phyloP scores from a whole-genome alignment of 2,888 invertebrate species.

The Himalopsyche japonica region DNA sequence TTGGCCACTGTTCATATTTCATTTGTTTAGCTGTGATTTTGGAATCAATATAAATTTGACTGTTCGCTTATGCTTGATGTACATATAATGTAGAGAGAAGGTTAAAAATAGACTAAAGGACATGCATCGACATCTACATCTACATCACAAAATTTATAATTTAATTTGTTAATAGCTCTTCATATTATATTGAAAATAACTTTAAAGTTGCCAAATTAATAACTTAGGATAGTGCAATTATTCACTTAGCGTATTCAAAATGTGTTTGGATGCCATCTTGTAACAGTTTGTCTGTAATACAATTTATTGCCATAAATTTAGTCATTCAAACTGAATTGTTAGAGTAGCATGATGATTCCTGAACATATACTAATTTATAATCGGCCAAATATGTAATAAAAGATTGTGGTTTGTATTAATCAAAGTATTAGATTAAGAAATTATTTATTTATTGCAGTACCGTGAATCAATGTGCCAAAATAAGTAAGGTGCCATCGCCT shows the following conservation, averaged over 20 bases:
- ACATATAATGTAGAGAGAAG: neutral
- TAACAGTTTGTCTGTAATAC: neutral
- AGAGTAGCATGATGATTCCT: neutral
- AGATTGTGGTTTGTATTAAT: conserved; percentile 28
- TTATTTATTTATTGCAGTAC: conserved; percentile 35
- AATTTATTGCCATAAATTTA: neutral
- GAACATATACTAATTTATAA: neutral
- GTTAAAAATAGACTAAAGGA: neutral
- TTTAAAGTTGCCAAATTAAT: neutral
- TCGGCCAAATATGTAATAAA: conserved; percentile 1
- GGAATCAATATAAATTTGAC: neutral
- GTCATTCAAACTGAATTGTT: neutral
- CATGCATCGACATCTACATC: neutral
- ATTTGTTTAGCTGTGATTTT: neutral
- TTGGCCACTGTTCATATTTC: neutral
- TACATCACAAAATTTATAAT: neutral
- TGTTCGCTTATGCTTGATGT: neutral
- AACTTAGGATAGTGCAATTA: neutral
- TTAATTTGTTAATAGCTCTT: neutral
- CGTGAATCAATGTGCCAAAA: conserved; percentile 38
- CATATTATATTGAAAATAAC: neutral
- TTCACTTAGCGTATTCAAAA: neutral
- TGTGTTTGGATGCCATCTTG: neutral
- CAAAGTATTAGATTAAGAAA: conserved; percentile 30
- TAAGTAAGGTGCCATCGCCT: conserved; percentile 6